Evolutionary conservation across 2,888 invertebrate genomes (phyloP).

Genomic region (Sisyra nigra): DNA sequence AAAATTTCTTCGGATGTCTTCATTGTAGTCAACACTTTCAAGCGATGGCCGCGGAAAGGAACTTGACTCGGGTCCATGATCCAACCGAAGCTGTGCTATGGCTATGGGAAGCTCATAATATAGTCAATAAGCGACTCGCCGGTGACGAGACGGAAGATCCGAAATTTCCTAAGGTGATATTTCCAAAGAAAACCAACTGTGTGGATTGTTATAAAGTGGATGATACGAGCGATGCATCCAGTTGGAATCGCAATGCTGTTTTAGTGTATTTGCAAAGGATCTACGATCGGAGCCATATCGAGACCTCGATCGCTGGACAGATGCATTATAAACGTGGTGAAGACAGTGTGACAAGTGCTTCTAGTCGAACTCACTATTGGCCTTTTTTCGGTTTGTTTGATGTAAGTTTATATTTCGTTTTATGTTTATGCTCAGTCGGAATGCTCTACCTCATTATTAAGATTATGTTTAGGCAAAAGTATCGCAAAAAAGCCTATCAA

Average conservation of each 20-base stretch:
- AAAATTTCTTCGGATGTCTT: conserved; percentile 84
- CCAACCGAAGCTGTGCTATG: conserved; percentile 70
- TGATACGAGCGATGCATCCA: conserved; percentile 20
- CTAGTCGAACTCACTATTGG: conserved; percentile 14
- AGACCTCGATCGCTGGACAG: conserved; percentile 18
- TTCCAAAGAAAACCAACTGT: conserved; percentile 57
- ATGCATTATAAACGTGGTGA: neutral
- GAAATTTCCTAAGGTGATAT: conserved; percentile 73
- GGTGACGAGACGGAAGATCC: conserved; percentile 87
- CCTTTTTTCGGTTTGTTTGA: conserved; percentile 27
- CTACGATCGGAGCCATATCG: conserved; percentile 29
- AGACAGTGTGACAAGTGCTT: conserved; percentile 13
- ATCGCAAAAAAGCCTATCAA: conserved; percentile 57
- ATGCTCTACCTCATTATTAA: conserved; percentile 61
- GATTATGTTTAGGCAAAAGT: conserved; percentile 55
- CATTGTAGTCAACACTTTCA: conserved; percentile 84
- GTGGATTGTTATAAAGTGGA: conserved; percentile 41
- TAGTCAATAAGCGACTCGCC: conserved; percentile 74
- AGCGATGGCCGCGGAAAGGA: conserved; percentile 58
- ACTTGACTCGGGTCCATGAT: conserved; percentile 49
- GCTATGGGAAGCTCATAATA: conserved; percentile 91
- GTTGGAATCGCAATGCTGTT: conserved; percentile 47
- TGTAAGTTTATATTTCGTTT: conserved; percentile 57
- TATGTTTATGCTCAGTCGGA: conserved; percentile 57
- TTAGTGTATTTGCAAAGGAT: conserved; percentile 41